Percentiles rank a stretch among this genome's conserved stretches.
Evolutionary conservation across 2,797 vertebrate genomes (phyloP).

Genomic region (Cynopterus sphinx): DNA sequence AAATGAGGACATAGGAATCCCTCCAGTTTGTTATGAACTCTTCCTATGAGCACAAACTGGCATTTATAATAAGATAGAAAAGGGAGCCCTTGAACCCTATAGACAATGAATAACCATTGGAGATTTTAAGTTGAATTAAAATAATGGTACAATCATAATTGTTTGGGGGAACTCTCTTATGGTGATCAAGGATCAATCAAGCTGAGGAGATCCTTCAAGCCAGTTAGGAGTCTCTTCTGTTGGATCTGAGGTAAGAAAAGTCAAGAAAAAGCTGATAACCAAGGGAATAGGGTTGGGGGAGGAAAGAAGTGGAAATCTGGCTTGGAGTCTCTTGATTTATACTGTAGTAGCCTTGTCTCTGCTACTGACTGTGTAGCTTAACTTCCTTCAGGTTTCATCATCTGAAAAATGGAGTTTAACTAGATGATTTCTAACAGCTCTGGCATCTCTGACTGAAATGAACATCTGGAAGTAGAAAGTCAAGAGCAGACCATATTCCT

Average conservation of each 20-base stretch:
- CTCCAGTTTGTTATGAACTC: background rate
- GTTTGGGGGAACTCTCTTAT: background rate
- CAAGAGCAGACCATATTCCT: background rate
- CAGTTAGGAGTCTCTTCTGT: background rate
- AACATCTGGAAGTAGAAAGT: background rate
- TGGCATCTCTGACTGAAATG: background rate
- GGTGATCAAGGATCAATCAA: background rate
- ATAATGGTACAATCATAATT: background rate
- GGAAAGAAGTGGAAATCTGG: background rate
- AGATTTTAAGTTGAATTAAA: background rate
- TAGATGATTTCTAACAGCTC: background rate
- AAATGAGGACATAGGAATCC: background rate
- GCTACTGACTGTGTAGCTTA: background rate
- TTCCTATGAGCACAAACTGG: background rate
- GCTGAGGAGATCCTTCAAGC: background rate
- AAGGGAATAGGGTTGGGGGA: background rate
- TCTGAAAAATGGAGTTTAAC: background rate
- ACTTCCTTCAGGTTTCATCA: background rate
- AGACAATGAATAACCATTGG: background rate
- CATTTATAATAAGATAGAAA: background rate
- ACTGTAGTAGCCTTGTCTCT: background rate
- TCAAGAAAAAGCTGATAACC: background rate
- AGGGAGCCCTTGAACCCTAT: background rate
- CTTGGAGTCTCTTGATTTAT: background rate
- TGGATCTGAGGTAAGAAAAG: background rate